A percentile compares a stretch with the other conserved stretches of the same genome.
phyloP scores from a whole-genome alignment of 2,888 invertebrate species.

The Tachina grossa region DNA sequence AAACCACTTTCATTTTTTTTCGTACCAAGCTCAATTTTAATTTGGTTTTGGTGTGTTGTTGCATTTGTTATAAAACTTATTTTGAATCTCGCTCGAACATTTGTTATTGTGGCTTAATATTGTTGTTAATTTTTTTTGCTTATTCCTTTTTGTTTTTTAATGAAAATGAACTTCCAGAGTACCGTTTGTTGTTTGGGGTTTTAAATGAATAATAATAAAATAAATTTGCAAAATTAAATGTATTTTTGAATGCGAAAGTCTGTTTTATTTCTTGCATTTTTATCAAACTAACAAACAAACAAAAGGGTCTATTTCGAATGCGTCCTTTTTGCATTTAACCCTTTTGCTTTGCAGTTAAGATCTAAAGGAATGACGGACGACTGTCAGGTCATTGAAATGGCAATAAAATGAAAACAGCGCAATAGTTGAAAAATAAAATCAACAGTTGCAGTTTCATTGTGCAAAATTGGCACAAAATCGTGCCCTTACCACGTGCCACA shows the following conservation, averaged over 20 bases:
- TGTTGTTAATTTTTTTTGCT: constrained; percentile 1
- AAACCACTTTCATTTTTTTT: constrained; percentile 70
- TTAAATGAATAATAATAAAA: neutral
- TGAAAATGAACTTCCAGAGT: constrained; percentile 6
- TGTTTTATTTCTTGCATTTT: constrained; percentile 23
- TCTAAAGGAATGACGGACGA: constrained; percentile 50
- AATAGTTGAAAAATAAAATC: constrained; percentile 38
- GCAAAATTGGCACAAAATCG: constrained; percentile 69
- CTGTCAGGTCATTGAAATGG: constrained; percentile 51
- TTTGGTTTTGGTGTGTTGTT: constrained; percentile 31
- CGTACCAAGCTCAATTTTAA: neutral
- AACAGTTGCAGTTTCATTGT: constrained; percentile 69
- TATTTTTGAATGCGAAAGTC: constrained; percentile 37
- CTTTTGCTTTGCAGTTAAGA: constrained; percentile 32
- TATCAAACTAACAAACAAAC: neutral
- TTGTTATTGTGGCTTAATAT: constrained; percentile 64
- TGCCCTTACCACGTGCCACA: constrained; percentile 68
- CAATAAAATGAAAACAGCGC: constrained; percentile 17
- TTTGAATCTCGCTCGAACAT: constrained; percentile 53
- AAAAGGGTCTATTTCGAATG: constrained; percentile 38
- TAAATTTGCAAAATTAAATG: constrained; percentile 51
- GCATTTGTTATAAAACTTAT: constrained; percentile 37
- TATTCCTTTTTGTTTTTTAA: neutral
- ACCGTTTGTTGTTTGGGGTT: constrained; percentile 41
- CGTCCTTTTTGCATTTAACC: constrained; percentile 50